These are phyloP conservation scores for Lutraria lutraria DNA, from an alignment of 2,888 invertebrate species.

Conservation along the genomic window DNA sequence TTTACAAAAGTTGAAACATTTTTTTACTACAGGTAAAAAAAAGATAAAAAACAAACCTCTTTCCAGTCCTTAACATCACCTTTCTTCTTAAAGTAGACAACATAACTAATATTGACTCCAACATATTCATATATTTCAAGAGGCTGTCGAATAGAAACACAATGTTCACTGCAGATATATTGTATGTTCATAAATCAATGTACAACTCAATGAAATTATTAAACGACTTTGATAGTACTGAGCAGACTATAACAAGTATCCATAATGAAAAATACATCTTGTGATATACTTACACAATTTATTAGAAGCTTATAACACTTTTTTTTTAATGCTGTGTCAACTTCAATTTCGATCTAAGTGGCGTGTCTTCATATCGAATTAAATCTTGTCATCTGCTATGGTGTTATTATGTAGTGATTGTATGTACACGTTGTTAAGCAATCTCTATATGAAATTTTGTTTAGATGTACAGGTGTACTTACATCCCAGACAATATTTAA, in stretches of 20 bases:
- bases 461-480: conserved; percentile 46
- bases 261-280: no score
- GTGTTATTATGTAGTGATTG: no score
- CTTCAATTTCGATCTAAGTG: neutral
- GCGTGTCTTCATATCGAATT: neutral
- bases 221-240: neutral
- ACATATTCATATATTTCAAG: conserved; percentile 91
- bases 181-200: neutral
- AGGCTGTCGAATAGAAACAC: conserved; percentile 63
- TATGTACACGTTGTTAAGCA: no score
- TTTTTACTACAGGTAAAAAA: neutral
- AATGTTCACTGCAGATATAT: neutral
- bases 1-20: no score
- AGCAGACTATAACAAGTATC: no score
- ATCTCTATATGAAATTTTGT: neutral
- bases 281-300: no score
- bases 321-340: neutral
- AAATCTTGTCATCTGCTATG: neutral
- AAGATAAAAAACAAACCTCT: conserved; percentile 37
- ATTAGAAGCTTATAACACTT: neutral
- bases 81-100: conserved; percentile 85
- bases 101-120: conserved; percentile 96
- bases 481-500: conserved; percentile 95
- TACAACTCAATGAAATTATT: neutral
- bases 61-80: conserved; percentile 57